phyloP scores from a whole-genome alignment of 2,797 vertebrate species.

The Remorina albescens region DNA sequence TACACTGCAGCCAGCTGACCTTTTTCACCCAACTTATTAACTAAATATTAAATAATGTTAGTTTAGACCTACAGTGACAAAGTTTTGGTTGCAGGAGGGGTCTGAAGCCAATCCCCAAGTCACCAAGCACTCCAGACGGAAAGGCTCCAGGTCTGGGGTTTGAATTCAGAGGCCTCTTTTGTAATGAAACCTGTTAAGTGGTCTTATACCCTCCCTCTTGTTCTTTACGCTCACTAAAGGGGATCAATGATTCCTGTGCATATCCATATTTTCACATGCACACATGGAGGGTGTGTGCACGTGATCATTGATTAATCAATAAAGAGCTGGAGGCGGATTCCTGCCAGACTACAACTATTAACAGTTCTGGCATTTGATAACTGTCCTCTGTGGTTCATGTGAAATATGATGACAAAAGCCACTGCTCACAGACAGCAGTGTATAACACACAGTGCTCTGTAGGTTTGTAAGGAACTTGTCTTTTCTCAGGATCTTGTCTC shows the following conservation, averaged over 20 bases:
- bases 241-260: constrained; percentile 54
- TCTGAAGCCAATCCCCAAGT: too few species aligned
- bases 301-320: constrained; percentile 79
- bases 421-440: neutral
- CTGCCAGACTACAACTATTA: constrained; percentile 62
- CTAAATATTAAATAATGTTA: too few species aligned
- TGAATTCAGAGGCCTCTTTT: too few species aligned
- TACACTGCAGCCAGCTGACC: neutral
- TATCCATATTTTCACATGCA: constrained; percentile 45
- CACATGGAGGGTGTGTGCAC: constrained; percentile 43
- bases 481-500: neutral
- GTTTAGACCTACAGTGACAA: too few species aligned
- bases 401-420: constrained; percentile 18
- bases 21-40: too few species aligned
- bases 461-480: constrained; percentile 2
- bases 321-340: constrained; percentile 43
- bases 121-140: too few species aligned
- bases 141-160: too few species aligned
- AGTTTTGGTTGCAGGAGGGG: too few species aligned
- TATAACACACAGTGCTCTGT: neutral
- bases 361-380: constrained; percentile 36
- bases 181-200: neutral
- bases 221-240: constrained; percentile 9
- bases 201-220: constrained; percentile 2
- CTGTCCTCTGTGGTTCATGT: constrained; percentile 40